These are phyloP conservation scores for Pomacea canaliculata DNA, from an alignment of 2,888 invertebrate genomes.

Conservation along the genomic window DNA sequence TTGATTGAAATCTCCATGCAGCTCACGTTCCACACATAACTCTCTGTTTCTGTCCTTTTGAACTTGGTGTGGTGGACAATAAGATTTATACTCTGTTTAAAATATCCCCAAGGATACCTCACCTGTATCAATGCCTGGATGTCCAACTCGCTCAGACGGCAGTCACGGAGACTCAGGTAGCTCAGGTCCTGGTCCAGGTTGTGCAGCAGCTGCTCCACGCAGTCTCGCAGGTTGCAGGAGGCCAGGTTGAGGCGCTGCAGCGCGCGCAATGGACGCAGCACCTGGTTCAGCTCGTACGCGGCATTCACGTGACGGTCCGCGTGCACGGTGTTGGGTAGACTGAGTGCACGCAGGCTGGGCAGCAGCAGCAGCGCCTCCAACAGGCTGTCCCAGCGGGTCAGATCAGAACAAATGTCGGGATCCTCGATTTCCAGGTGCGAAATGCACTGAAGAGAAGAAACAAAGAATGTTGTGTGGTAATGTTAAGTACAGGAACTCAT, in stretches of 20 bases:
- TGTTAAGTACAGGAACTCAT: background rate
- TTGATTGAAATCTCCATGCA: no score
- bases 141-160: conserved; percentile 50
- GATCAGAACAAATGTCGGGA: conserved; percentile 44
- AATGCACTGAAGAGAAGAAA: conserved; percentile 44
- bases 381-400: conserved; percentile 38
- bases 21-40: no score
- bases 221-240: conserved; percentile 53
- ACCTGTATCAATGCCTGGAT: conserved; percentile 43
- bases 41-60: no score
- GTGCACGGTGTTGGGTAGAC: conserved; percentile 57
- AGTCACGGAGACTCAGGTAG: conserved; percentile 59
- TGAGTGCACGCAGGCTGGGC: conserved; percentile 48
- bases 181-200: conserved; percentile 36
- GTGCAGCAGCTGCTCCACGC: conserved; percentile 40
- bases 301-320: conserved; percentile 35
- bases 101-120: background rate
- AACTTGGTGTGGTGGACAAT: no score
- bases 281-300: conserved; percentile 38
- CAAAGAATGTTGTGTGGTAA: background rate
- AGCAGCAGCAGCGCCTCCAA: conserved; percentile 47
- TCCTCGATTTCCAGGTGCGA: conserved; percentile 60
- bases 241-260: conserved; percentile 51
- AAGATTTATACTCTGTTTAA: no score
- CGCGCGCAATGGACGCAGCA: conserved; percentile 36